A percentile compares a stretch with the other conserved stretches of the same genome.
Conservation (phyloP, 2,113 vertebrate species). For the Aramus guarauna region DNA sequence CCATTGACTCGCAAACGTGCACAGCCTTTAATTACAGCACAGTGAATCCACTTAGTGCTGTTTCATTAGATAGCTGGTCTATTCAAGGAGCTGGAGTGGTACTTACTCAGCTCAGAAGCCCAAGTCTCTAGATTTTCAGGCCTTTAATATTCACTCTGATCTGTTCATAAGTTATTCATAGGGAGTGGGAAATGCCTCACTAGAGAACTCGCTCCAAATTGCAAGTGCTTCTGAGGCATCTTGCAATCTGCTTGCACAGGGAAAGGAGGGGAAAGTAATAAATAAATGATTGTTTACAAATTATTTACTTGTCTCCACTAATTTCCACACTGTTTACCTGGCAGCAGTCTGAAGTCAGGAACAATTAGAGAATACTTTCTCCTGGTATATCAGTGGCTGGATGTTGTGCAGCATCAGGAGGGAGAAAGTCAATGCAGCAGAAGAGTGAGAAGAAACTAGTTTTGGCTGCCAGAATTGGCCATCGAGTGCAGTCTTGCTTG, state of each 20-base stretch:
- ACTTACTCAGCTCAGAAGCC: neutral
- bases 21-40: neutral
- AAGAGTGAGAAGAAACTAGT: neutral
- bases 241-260: conserved; percentile 37
- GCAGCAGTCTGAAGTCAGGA: conserved; percentile 28
- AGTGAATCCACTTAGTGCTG: neutral
- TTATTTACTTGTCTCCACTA: conserved; percentile 63
- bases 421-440: neutral
- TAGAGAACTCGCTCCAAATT: conserved; percentile 30
- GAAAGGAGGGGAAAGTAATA: conserved; percentile 50
- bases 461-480: neutral
- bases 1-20: neutral
- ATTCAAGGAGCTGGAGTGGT: neutral
- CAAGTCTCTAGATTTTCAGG: conserved; percentile 13
- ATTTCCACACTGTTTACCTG: conserved; percentile 42
- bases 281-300: conserved; percentile 66
- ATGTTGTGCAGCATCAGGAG: neutral
- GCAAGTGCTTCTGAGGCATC: neutral
- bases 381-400: neutral
- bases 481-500: neutral
- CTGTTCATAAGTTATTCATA: conserved; percentile 58
- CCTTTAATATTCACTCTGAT: conserved; percentile 53
- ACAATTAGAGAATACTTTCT: neutral
- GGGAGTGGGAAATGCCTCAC: conserved; percentile 49
- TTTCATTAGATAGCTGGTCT: neutral